These are phyloP conservation scores for Mya arenaria DNA, from an alignment of 1,140 invertebrate genomes.

Conservation along the genomic window DNA sequence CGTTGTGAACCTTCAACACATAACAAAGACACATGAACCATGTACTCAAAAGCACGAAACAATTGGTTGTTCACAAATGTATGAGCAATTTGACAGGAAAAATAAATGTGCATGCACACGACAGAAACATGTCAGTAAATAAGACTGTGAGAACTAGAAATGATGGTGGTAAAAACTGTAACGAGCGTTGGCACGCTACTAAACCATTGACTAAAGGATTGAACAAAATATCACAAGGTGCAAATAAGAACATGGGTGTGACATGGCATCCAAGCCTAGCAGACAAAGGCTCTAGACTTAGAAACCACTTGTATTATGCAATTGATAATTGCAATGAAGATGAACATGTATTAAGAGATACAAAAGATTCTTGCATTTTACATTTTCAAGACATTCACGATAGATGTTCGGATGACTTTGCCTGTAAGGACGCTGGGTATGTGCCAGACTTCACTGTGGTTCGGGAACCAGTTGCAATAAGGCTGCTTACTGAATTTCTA, in stretches of 20 bases:
- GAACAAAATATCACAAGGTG: neutral
- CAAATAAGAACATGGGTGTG: neutral
- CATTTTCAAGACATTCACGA: conserved; percentile 7
- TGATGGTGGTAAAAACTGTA: neutral
- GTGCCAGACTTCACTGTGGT: conserved; percentile 1
- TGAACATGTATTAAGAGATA: neutral
- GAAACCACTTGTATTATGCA: conserved; percentile 1
- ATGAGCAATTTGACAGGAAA: neutral
- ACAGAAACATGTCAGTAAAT: conserved; percentile 11
- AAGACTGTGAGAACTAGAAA: conserved; percentile 1
- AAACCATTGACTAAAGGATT: conserved; percentile 8
- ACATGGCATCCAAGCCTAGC: conserved; percentile 5
- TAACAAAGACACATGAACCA: neutral
- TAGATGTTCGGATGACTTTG: neutral
- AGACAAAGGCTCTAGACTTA: conserved; percentile 11
- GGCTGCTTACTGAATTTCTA: neutral
- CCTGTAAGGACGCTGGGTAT: neutral
- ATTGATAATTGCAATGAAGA: neutral
- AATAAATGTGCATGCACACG: conserved; percentile 15
- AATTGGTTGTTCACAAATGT: conserved; percentile 1
- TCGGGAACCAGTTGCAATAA: neutral
- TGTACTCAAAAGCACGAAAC: conserved; percentile 20
- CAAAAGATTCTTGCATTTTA: neutral
- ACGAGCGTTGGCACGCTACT: conserved; percentile 7
- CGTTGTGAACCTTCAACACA: conserved; percentile 11